Evolutionary conservation across 2,113 vertebrate genomes (phyloP), one percentile per base, ranked within the genome.

Genomic region (Oenanthe melanoleuca): DNA sequence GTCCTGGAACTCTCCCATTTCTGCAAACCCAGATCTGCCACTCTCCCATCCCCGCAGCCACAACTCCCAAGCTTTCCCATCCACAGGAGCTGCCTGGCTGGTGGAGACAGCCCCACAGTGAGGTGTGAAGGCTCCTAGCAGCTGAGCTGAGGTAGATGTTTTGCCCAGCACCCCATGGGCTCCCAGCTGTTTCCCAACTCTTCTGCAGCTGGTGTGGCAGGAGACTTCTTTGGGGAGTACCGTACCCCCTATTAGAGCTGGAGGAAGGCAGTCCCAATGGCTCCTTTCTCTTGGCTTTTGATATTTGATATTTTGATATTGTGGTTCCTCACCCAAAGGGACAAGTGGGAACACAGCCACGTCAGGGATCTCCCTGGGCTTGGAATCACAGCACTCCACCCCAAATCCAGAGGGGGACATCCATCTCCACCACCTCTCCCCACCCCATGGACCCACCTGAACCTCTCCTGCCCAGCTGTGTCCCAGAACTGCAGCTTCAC

Each of bases 401-500:
- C 45, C 52, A 56, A 40, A 25, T 9, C 70, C 25, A 3, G 8
- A 53, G 11, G 3, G 10, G 12, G 8, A 37, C 18, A 17, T 34
- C 28, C 5, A 3, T 3, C n/a, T 53, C 55, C n/a, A 14, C 5
- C 38, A 20, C 7, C 3, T 31, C 14, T 80, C 38, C 8, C 3
- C 37, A 21, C 12, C 2, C 23, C 9, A 2, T 0, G 4, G 28
- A 88, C 97, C 94, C 89, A 99, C 99, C 98, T 98, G 98, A 99
- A 99, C 80, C 98, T 95, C 91, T 99, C 99, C 95, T 99, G 98
- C 14, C 98, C 99, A 0, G 98, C 98, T 2, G 98, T 99, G 95
- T 99, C 98, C 98, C 99, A 99, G 96, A 99, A 99, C 96, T 99
- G 98, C 89, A 99, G 96, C 96, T 99, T 99, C 87, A 99, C 95